These are phyloP conservation scores for Opisthocomus hoazin DNA, from an alignment of 2,113 vertebrate species.

Conservation along the genomic window DNA sequence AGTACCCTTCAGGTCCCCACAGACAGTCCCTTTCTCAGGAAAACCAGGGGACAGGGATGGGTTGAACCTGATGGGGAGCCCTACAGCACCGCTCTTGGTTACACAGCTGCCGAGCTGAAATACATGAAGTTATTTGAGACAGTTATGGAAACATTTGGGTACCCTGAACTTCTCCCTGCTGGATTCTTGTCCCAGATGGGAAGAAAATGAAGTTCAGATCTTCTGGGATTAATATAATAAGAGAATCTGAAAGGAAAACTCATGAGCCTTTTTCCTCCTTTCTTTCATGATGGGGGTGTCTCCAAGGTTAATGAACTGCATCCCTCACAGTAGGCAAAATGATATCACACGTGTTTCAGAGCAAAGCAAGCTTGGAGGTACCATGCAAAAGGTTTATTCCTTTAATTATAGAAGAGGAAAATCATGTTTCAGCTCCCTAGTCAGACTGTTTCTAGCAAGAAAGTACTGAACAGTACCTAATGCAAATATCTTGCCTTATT, in stretches of 20 bases:
- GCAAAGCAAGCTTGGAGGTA: neutral
- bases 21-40: neutral
- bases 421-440: constrained; percentile 23
- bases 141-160: constrained; percentile 58
- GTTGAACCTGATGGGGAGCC: neutral
- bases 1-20: neutral
- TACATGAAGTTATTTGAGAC: constrained; percentile 27
- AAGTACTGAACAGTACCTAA: constrained; percentile 51
- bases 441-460: constrained; percentile 2
- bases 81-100: accelerated
- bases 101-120: constrained; percentile 35
- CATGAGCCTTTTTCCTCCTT: neutral
- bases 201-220: constrained; percentile 68
- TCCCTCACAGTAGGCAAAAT: neutral
- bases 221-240: constrained; percentile 68
- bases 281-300: neutral
- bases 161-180: constrained; percentile 59
- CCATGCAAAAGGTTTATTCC: constrained; percentile 51
- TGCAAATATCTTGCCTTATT: constrained; percentile 51
- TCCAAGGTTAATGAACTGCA: constrained; percentile 15
- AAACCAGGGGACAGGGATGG: neutral
- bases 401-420: constrained; percentile 60
- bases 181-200: constrained; percentile 65
- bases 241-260: constrained; percentile 36
- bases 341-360: neutral